Base-by-base conservation (phyloP, 2,888 invertebrate genomes). In the Lordiphosa andalusiaca region DNA sequence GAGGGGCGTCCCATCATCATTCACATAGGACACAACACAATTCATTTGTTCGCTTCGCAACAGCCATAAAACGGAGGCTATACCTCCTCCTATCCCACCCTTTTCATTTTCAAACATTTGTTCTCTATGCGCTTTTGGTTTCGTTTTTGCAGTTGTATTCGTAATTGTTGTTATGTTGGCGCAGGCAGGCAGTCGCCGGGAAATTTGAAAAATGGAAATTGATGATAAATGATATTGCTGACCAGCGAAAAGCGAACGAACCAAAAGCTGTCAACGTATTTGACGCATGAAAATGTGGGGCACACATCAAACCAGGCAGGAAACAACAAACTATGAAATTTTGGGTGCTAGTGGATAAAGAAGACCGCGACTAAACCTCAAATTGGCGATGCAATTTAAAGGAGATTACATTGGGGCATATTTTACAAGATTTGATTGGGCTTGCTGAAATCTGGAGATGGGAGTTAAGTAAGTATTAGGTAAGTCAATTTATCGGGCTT, bases 201-300 rank as follows among this genome's bases (percentile, higher is more conserved):
- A 74, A 78, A 73, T 84, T 84, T 84, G 84, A 85, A 84, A 85
- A 85, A 85, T 85, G 84, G 80, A 83, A 85, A 85, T 85, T 84
- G 84, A 84, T 85, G 84, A 85, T 85, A 85, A 85, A 85, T 84
- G 84, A 73, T 77, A 70, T 71, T 80, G 74, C 69, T 73, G 80
- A 73, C 73, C 76, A 72, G 69, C 67, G 67, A 64, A 54, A 69
- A 60, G 63, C 50, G 52, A 52, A 50, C 67, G 58, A 53, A 41
- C 47, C 53, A 71, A 75, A 58, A 64, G 71, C 81, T 84, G 84
- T 81, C 84, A 83, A 74, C 83, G 69, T 70, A 60, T 70, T 76
- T 71, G 72, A 74, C 72, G 70, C 76, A 72, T 77, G 64, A 72
- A 68, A 73, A 64, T 73, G 67, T 73, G 59, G 73, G 44, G 33